Evolutionary conservation across 1,140 invertebrate genomes (phyloP).

Genomic region (Drosophila sulfurigaster): DNA sequence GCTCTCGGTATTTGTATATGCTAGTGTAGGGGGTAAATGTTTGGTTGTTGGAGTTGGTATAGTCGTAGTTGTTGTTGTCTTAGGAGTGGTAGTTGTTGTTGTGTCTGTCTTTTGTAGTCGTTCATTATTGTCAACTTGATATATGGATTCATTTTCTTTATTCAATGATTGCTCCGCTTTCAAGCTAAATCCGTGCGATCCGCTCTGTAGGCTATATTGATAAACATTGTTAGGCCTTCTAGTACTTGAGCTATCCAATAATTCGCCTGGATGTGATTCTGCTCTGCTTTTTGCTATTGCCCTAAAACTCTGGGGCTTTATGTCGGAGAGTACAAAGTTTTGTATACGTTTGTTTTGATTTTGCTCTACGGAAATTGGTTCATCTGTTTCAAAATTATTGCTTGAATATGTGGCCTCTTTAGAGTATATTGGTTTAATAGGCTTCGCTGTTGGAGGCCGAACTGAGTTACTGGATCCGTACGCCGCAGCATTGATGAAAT

Average conservation of each 20-base stretch:
- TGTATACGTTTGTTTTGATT: conserved; percentile 68
- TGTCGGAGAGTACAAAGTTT: conserved; percentile 73
- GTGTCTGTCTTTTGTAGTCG: conserved; percentile 11
- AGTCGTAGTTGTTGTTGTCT: conserved; percentile 30
- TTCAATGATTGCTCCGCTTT: conserved; percentile 35
- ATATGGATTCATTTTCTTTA: conserved; percentile 31
- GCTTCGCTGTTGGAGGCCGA: conserved; percentile 38
- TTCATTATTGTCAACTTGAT: conserved; percentile 11
- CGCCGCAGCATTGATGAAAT: conserved; percentile 69
- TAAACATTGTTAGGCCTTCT: conserved; percentile 52
- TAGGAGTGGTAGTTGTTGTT: conserved; percentile 14
- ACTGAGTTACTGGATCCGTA: conserved; percentile 64
- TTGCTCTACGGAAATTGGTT: conserved; percentile 10
- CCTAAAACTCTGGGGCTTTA: conserved; percentile 77
- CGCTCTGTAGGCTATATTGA: conserved; percentile 70
- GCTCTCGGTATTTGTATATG: conserved; percentile 17
- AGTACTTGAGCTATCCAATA: conserved; percentile 47
- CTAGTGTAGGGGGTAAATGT: background rate
- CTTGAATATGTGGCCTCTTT: conserved; percentile 19
- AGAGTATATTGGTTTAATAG: background rate
- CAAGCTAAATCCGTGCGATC: conserved; percentile 67
- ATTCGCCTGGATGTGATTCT: conserved; percentile 9
- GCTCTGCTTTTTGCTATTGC: conserved; percentile 20
- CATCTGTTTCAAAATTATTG: conserved; percentile 14
- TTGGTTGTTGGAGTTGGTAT: conserved; percentile 37